phyloP scores from a whole-genome alignment of 2,888 invertebrate species.

The Sphinx pinastri region DNA sequence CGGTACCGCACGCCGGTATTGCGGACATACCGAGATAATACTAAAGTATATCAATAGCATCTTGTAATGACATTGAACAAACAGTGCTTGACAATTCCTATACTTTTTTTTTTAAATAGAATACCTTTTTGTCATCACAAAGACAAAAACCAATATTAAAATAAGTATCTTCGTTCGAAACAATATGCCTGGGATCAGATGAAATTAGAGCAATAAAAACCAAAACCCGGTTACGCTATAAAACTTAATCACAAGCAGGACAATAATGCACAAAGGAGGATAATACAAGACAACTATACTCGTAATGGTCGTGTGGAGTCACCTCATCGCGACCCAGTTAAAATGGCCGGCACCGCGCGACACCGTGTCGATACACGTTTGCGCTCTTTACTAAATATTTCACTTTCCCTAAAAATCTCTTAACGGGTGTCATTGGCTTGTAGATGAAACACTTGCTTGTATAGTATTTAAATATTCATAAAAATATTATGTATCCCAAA shows the following conservation, averaged over 20 bases:
- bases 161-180: too few relatives aligned
- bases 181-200: too few relatives aligned
- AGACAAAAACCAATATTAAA: too few relatives aligned
- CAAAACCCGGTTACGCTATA: background rate
- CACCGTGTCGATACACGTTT: constrained; percentile 27
- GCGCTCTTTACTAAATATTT: constrained; percentile 32
- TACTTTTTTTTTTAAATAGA: too few relatives aligned
- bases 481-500: background rate
- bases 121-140: too few relatives aligned
- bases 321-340: constrained; percentile 46
- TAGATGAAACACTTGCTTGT: constrained; percentile 3
- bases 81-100: too few relatives aligned
- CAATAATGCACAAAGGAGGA: constrained; percentile 40
- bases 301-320: constrained; percentile 41
- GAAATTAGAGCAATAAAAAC: too few relatives aligned
- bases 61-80: constrained; percentile 15
- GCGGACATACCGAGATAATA: background rate
- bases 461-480: constrained; percentile 2
- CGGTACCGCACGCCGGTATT: background rate
- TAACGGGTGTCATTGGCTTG: constrained; percentile 21
- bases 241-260: background rate
- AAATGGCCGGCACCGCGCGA: constrained; percentile 36
- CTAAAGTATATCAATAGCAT: constrained; percentile 23
- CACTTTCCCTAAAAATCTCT: constrained; percentile 28
- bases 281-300: constrained; percentile 44